Evolutionary conservation across 2,797 vertebrate genomes (phyloP).

Genomic region (Kryptolebias ocellatus): DNA sequence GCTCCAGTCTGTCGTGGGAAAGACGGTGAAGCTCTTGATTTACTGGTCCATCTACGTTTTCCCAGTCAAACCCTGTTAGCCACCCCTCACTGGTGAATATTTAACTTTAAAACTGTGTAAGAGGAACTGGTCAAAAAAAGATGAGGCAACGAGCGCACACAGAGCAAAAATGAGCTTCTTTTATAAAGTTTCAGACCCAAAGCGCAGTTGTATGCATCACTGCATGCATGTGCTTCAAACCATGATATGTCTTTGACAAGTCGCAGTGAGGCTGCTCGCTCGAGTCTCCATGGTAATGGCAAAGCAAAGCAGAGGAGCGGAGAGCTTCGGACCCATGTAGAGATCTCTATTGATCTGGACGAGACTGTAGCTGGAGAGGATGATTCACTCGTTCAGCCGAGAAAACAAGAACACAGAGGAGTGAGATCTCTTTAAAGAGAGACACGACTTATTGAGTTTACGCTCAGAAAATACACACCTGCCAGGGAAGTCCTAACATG

Average conservation of each 20-base stretch:
- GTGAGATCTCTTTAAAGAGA: conserved; percentile 16
- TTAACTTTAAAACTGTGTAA: not conserved
- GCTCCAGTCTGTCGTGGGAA: no score
- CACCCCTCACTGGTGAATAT: no score
- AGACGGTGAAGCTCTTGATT: no score
- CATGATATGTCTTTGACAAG: conserved; percentile 30
- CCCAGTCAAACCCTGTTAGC: no score
- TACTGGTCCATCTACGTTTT: no score
- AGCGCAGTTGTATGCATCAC: conserved; percentile 1
- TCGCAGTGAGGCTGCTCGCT: conserved; percentile 21
- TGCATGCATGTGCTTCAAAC: conserved; percentile 8
- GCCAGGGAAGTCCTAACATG: no score
- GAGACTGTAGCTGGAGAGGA: conserved; percentile 40
- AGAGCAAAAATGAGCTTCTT: not conserved
- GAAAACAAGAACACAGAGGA: conserved; percentile 47
- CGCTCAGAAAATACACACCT: no score
- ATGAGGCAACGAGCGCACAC: not conserved
- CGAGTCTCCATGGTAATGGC: conserved; percentile 70
- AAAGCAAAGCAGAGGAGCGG: conserved; percentile 43
- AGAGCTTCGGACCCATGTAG: conserved; percentile 57
- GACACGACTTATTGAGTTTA: not conserved
- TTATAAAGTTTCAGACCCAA: conserved; percentile 17
- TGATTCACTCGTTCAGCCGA: conserved; percentile 55
- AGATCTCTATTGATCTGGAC: conserved; percentile 65
- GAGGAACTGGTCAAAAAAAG: not conserved